Percentiles rank a stretch among this genome's conserved stretches.
phyloP scores from a whole-genome alignment of 2,113 vertebrate species.

The Sceloporus undulatus region DNA sequence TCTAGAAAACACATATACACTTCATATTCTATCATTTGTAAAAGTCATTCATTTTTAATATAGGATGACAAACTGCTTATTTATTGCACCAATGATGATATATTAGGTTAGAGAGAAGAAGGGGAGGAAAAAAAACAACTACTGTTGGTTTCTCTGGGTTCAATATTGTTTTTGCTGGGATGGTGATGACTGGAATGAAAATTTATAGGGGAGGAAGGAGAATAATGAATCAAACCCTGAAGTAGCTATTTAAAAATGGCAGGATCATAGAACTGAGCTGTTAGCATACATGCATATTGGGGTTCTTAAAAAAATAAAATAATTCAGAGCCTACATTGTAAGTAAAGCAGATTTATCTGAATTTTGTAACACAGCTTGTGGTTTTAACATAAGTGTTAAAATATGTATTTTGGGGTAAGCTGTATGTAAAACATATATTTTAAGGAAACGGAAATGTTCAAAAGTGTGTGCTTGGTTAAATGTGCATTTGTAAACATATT shows the following conservation, averaged over 20 bases:
- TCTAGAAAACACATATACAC: background rate
- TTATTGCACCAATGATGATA: background rate
- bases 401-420: background rate
- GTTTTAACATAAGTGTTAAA: background rate
- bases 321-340: background rate
- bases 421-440: background rate
- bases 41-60: slow-evolving; percentile 20
- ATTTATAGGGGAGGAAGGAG: background rate
- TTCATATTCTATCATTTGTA: background rate
- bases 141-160: background rate
- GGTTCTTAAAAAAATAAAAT: background rate
- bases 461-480: background rate
- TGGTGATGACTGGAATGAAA: background rate
- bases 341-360: background rate
- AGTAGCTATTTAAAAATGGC: slow-evolving; percentile 6
- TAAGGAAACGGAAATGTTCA: background rate
- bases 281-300: background rate
- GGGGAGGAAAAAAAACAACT: background rate
- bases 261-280: background rate
- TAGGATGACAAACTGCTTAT: slow-evolving; percentile 25
- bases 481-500: background rate
- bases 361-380: background rate
- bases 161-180: slow-evolving; percentile 10
- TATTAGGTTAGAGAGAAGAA: background rate
- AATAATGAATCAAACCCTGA: background rate